Base-by-base conservation (phyloP, 2,113 vertebrate species). In the Nothocercus nigrocapillus region DNA sequence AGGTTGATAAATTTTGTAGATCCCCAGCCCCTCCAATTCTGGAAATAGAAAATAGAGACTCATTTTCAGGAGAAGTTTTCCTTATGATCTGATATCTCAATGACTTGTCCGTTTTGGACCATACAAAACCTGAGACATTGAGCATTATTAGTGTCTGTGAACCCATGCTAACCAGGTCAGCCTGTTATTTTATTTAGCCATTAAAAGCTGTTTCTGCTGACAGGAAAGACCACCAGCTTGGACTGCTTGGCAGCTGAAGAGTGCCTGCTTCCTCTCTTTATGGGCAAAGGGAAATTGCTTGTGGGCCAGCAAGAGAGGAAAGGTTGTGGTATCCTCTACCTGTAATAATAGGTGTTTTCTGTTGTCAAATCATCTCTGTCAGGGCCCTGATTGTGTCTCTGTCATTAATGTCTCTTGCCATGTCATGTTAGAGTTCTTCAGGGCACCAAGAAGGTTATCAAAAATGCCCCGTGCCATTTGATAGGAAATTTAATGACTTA, bases 321-420 rank as follows among this genome's bases (percentile, higher is more conserved):
- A 9, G 11, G 6, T 19, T n/a, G 8, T 7, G 77, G 17, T 63
- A 7, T 4, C 6, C 8, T 25, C 53, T 5, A 0, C 17, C 34
- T 76, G 17, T 51, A 63, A 75, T 17, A 38, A 25, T 2, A 27
- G 21, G 10, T 36, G 36, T 14, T 32, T 87, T 45, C n/a, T 79
- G 16, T 42, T 54, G 20, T 14, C 28, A 73, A 62, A 79, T 12
- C 45, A 4, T 19, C 32, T 68, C 14, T 86, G 36, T 40, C 28
- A 45, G 34, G 25, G 63, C 20, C 4, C 17, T 68, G 25, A 22
- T 34, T 88, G 9, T 76, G 69, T 89, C 45, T 4, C 13, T 5
- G 13, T 21, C 18, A 42, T 28, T 82, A 54, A 69, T 1, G 12
- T 61, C 62, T 69, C 22, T 58, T 68, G 6, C 10, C 11, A 56